A percentile compares a stretch with the other conserved stretches of the same genome.
Evolutionary conservation across 2,113 vertebrate species (phyloP).

Genomic region (Todiramphus chloris): DNA sequence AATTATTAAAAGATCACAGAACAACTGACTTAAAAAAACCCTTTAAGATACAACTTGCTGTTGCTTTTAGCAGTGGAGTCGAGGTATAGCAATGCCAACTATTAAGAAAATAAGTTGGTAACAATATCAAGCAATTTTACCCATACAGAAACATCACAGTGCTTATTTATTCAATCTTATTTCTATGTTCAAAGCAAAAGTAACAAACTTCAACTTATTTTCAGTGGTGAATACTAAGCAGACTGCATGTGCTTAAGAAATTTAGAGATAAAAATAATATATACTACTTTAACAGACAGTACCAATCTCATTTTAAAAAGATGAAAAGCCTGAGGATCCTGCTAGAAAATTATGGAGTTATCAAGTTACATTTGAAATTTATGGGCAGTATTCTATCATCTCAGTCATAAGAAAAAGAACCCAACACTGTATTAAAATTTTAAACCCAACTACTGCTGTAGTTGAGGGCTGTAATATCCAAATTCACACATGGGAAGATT

Average conservation of each 20-base stretch:
- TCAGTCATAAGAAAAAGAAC: background rate
- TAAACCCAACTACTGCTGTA: background rate
- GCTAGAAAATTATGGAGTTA: background rate
- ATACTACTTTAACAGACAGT: background rate
- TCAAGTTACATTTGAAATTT: background rate
- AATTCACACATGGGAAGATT: background rate
- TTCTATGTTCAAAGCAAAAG: background rate
- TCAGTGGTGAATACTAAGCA: background rate
- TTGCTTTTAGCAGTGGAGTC: background rate
- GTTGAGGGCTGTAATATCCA: background rate
- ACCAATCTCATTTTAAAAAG: background rate
- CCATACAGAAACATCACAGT: background rate
- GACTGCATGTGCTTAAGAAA: background rate
- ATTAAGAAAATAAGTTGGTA: background rate
- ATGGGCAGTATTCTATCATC: background rate
- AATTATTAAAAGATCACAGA: background rate
- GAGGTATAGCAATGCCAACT: background rate
- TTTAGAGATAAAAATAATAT: background rate
- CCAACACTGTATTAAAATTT: background rate
- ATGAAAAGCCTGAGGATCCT: background rate
- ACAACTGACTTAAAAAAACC: background rate
- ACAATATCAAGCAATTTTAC: background rate
- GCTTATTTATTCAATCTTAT: background rate
- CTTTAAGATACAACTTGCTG: background rate
- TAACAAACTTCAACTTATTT: background rate